phyloP scores from a whole-genome alignment of 2,113 vertebrate genomes.

The Salminus brasiliensis region DNA sequence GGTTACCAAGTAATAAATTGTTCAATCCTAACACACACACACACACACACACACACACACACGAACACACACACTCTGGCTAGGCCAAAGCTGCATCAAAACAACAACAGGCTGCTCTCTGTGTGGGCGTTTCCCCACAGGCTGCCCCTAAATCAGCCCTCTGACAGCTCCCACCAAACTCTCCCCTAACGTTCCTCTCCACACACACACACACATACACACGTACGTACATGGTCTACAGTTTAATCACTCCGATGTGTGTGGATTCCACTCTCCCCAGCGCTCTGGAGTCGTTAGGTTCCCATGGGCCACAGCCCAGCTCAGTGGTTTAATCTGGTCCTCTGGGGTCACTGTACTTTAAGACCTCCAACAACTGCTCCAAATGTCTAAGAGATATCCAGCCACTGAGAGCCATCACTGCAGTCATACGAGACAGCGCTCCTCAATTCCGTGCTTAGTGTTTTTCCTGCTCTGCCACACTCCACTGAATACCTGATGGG shows the following conservation, averaged over 20 bases:
- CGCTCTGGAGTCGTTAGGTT: slow-evolving; percentile 46
- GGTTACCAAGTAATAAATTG: neutral
- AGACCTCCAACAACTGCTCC: slow-evolving; percentile 40
- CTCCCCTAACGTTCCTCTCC: slow-evolving; percentile 57
- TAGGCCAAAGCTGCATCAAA: slow-evolving; percentile 48
- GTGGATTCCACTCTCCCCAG: slow-evolving; percentile 44
- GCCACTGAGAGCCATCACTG: slow-evolving; percentile 41
- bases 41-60: slow-evolving; percentile 36
- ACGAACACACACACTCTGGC: neutral
- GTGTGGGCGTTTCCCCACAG: slow-evolving; percentile 70
- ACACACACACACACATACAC: slow-evolving; percentile 20
- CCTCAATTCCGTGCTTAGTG: neutral
- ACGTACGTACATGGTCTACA: slow-evolving; percentile 12
- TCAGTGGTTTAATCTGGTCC: slow-evolving; percentile 45
- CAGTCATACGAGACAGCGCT: slow-evolving; percentile 16
- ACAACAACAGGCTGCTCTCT: slow-evolving; percentile 61
- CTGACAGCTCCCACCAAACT: slow-evolving; percentile 64
- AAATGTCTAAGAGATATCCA: slow-evolving; percentile 48
- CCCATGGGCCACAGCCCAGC: slow-evolving; percentile 43
- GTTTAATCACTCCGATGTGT: slow-evolving; percentile 51
- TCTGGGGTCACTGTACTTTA: slow-evolving; percentile 38
- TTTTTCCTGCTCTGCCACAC: slow-evolving; percentile 25
- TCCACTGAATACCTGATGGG: neutral
- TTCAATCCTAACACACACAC: slow-evolving; percentile 17
- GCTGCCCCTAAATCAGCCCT: slow-evolving; percentile 67